Evolutionary conservation across 64 coral and sea anemone species (phyloP).

Genomic region (Stichodactyla helianthus): DNA sequence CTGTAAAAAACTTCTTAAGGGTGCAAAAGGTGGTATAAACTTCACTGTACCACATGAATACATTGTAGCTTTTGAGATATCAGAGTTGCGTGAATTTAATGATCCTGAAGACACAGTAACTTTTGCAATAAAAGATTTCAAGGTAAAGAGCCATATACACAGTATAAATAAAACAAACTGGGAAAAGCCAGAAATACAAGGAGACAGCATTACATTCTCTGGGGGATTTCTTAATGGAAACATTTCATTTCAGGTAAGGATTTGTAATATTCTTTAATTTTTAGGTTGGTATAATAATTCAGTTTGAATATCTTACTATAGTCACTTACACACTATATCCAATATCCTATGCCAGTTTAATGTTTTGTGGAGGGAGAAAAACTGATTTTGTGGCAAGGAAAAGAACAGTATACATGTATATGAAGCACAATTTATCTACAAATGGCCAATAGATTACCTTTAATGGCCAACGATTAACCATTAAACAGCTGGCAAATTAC

Average conservation of each 20-base stretch:
- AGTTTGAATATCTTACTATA: too few relatives aligned
- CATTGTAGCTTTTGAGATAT: constrained; percentile 11
- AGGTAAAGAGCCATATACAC: background rate
- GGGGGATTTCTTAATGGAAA: constrained; percentile 7
- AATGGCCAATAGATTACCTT: too few relatives aligned
- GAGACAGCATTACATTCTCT: background rate
- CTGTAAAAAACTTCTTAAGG: background rate
- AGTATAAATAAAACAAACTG: background rate
- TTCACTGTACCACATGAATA: background rate
- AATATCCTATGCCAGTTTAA: too few relatives aligned
- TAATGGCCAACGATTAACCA: too few relatives aligned
- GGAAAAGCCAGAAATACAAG: background rate
- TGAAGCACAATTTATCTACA: too few relatives aligned
- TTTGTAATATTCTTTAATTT: background rate
- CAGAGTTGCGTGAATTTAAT: background rate
- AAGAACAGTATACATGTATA: too few relatives aligned
- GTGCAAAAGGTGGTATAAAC: background rate
- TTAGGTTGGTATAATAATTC: too few relatives aligned
- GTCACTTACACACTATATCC: too few relatives aligned
- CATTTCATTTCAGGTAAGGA: constrained; percentile 14
- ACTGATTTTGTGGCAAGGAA: too few relatives aligned
- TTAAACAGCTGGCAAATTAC: too few relatives aligned
- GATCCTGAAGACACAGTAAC: constrained; percentile 10
- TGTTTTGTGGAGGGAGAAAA: too few relatives aligned
- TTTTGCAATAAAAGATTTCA: constrained; percentile 1